Base-by-base conservation (phyloP, 2,888 invertebrate species). In the Sisyra terminalis region DNA sequence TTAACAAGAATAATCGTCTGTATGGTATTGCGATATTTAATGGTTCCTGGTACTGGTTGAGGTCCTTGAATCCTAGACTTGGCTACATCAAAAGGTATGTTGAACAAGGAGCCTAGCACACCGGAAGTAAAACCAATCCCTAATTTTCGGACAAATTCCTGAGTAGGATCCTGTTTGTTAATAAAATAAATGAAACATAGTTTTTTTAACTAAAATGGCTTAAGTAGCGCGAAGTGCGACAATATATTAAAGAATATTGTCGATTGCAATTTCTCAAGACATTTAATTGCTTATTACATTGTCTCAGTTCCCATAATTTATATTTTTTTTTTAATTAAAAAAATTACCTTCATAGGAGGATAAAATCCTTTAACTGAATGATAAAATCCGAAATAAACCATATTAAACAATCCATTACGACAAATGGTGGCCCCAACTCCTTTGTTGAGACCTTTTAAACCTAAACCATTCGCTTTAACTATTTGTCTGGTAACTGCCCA, bases 81-180 rank as follows among this genome's bases (percentile, higher is more conserved):
- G 16, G 89, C 94, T 18, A 94, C 94, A 59, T 94, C 94, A 61
- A 93, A 93, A 5, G 94, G 94, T 64, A 93, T 93, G 61, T 94
- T 94, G 38, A 83, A 66, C 50, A 81, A 75, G 4, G 90, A 92
- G 7, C 83, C 92, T 29, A 92, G 59, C 0, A 84, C 82, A 2
- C 93, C 94, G 9, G 92, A 87, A 8, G 74, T 69, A 55, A 94
- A 88, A 31, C 93, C 93, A 50, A 93, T 81, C 1, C 71, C 65
- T 31, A 89, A 74, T 65, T 87, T 86, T 29, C 78, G 69, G 2
- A 75, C 60, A 52, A 88, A 82, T 56, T 85, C 85, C 39, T 71
- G 54, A 7, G 73, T 55, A 1, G 71, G 70, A 60, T 85, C 81
- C 73, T 79, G 57, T n/a, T 65, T 62, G 24, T n/a, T n/a, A n/a